phyloP scores from a whole-genome alignment of 2,888 invertebrate genomes.

The Achlya flavicornis region DNA sequence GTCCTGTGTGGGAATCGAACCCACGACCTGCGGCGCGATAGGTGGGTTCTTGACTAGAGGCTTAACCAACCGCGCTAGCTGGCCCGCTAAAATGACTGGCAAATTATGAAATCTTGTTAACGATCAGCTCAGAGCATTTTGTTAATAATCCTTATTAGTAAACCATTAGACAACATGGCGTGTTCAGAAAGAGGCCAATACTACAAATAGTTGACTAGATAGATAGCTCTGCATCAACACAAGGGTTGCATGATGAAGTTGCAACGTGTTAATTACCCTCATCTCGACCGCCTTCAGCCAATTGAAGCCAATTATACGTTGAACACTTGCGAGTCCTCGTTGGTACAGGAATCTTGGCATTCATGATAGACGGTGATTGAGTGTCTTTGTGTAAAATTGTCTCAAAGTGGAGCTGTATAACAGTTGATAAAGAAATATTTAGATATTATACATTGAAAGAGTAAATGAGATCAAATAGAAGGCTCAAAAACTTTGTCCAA shows the following conservation, averaged over 20 bases:
- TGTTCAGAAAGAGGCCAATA: not conserved
- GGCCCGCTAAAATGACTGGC: too few species aligned
- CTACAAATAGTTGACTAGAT: not conserved
- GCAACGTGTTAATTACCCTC: conserved; percentile 58
- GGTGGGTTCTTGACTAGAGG: too few species aligned
- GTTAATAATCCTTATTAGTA: not conserved
- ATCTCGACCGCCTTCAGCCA: conserved; percentile 55
- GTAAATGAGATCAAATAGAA: too few species aligned
- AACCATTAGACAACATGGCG: not conserved
- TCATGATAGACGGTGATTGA: not conserved
- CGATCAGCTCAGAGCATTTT: too few species aligned
- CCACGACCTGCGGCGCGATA: too few species aligned
- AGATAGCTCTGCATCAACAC: conserved; percentile 12
- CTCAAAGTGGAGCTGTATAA: too few species aligned
- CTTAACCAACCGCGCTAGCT: too few species aligned
- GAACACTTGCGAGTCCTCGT: conserved; percentile 37
- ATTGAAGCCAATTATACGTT: conserved; percentile 62
- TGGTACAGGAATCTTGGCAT: conserved; percentile 12
- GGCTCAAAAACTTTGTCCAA: too few species aligned
- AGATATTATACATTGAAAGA: too few species aligned
- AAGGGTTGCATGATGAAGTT: conserved; percentile 19
- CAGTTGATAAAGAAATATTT: too few species aligned
- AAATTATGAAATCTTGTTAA: too few species aligned
- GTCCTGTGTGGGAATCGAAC: too few species aligned
- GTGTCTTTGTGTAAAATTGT: not conserved